These are phyloP conservation scores for Pseudolaguvia tuberculata DNA, from an alignment of 2,113 vertebrate genomes.

Conservation along the genomic window DNA sequence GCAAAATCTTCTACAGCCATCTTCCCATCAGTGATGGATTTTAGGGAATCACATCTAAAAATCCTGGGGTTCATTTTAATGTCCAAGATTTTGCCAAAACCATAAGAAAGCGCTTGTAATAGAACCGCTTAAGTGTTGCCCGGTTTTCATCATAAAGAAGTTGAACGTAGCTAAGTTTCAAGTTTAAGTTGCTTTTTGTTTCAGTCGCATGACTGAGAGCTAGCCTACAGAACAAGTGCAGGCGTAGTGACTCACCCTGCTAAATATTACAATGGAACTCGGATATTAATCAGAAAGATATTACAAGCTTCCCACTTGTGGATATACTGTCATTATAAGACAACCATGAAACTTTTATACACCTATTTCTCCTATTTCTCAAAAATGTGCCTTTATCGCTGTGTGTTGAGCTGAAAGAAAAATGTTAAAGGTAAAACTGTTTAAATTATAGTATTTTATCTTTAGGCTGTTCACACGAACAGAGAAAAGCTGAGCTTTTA, in stretches of 20 bases:
- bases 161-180: slow-evolving; percentile 1
- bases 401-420: not conserved
- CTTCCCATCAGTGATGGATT: not conserved
- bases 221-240: slow-evolving; percentile 30
- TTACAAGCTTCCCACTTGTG: slow-evolving; percentile 37
- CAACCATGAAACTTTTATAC: slow-evolving; percentile 35
- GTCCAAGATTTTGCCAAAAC: slow-evolving; percentile 10
- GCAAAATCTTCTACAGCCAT: slow-evolving; percentile 20
- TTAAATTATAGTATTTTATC: not conserved
- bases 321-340: slow-evolving; percentile 24
- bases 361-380: not conserved
- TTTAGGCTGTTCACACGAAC: slow-evolving; percentile 1
- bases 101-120: not conserved
- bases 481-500: not conserved
- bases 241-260: slow-evolving; percentile 41
- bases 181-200: slow-evolving; percentile 23
- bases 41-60: slow-evolving; percentile 12
- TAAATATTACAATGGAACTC: slow-evolving; percentile 49
- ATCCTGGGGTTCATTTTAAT: slow-evolving; percentile 6
- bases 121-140: not conserved
- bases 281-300: slow-evolving; percentile 41
- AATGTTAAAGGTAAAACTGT: slow-evolving; percentile 6
- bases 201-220: slow-evolving; percentile 16
- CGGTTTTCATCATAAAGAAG: slow-evolving; percentile 20
- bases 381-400: slow-evolving; percentile 5